Evolutionary conservation across 1,140 invertebrate species (phyloP), one percentile per base, ranked within the genome.

Genomic region (Leptinotarsa undecemlineata): DNA sequence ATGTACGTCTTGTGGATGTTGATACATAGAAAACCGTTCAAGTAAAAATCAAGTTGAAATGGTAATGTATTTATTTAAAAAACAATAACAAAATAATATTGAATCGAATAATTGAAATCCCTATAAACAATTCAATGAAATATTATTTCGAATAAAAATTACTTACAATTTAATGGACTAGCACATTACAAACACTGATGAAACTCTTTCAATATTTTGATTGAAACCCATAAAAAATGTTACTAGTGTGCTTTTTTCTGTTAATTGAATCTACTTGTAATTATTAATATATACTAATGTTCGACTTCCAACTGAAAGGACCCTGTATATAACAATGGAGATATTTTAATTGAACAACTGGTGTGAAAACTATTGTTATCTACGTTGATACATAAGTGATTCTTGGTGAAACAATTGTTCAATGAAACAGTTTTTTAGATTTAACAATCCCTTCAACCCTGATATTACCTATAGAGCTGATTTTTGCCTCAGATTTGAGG

Each of bases 51-150:
- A 5, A 67, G 17, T n/a, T 21, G n/a, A 67, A 33, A 48, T 69
- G 15, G 19, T 75, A 67, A 21, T 48, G 48, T 19, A 57, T 57
- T 57, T 19, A 57, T 57, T 60, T 3, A 68, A 74, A 76, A 77
- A 77, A 77, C 76, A 77, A 77, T 77, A 77, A 77, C 76, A 77
- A 77, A 77, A 76, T 71, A 74, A 77, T 67, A 77, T 72, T 77
- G 64, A 77, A 77, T 75, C 74, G 72, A 62, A 75, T 42, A 77
- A 48, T 20, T 20, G 68, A 19, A 19, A 68, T 23, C 57, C 33
- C 19, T 26, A 72, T 67, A 26, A 67, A 67, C 23, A 26, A 67
- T 67, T 26, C 48, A 26, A 14, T 71, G 17, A 75, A 71, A 51
- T 51, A 57, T 57, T 57, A 76, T 73, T 76, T 76, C 68, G 64